phyloP scores from a whole-genome alignment of 2,113 vertebrate genomes.

The Cyanocitta stelleri region DNA sequence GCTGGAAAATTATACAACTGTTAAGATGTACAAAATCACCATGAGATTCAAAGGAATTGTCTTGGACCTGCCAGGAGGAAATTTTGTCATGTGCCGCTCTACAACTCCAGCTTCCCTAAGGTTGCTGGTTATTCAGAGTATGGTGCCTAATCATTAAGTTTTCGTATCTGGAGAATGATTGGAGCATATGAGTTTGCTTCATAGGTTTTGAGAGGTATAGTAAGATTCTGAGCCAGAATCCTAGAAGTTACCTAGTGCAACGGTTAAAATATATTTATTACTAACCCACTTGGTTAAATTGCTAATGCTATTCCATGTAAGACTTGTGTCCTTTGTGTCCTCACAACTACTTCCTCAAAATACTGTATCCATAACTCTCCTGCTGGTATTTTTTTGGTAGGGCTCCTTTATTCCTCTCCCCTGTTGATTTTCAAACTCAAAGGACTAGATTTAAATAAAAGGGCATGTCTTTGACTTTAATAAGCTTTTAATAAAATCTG shows the following conservation, averaged over 20 bases:
- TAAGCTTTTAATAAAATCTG: conserved; percentile 35
- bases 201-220: background rate
- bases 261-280: background rate
- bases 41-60: background rate
- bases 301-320: background rate
- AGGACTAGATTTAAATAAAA: conserved; percentile 26
- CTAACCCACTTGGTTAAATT: background rate
- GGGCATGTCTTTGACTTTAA: background rate
- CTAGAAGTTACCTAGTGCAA: background rate
- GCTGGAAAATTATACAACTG: background rate
- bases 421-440: background rate
- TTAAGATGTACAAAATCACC: background rate
- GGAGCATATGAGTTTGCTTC: background rate
- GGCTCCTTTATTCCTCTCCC: background rate
- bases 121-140: background rate
- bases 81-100: background rate
- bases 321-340: background rate
- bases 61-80: background rate
- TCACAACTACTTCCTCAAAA: background rate
- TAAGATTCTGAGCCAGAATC: background rate
- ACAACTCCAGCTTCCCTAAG: background rate
- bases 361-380: background rate
- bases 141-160: background rate
- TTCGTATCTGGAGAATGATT: background rate
- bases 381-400: conserved; percentile 3